Evolutionary conservation across 2,113 vertebrate species (phyloP).

Genomic region (Colossoma macropomum): DNA sequence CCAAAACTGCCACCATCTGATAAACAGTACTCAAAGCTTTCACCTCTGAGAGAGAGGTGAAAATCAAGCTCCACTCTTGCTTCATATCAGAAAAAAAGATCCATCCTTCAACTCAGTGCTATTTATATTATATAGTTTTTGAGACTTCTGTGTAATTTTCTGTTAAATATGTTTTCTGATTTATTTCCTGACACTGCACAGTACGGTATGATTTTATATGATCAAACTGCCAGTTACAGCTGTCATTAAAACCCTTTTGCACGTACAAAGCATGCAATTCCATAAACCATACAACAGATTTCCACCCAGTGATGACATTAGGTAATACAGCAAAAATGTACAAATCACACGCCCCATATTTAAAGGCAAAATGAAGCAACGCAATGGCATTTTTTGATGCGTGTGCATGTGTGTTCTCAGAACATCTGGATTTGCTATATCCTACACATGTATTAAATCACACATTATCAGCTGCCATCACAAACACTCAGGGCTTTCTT

Average conservation of each 20-base stretch:
- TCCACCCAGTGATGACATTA: background rate
- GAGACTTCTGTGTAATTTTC: too few species aligned
- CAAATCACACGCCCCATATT: background rate
- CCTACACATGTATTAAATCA: slow-evolving; percentile 1
- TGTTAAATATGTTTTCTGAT: too few species aligned
- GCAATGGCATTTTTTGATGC: background rate
- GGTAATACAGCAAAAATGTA: background rate
- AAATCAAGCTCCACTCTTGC: too few species aligned
- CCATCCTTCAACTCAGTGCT: too few species aligned
- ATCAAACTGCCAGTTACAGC: background rate
- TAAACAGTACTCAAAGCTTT: too few species aligned
- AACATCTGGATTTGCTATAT: slow-evolving; percentile 30
- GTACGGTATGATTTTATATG: background rate
- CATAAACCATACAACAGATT: background rate
- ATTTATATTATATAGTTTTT: too few species aligned
- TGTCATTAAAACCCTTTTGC: background rate
- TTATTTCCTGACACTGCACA: too few species aligned
- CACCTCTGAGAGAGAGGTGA: too few species aligned
- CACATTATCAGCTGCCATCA: background rate
- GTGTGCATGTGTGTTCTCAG: background rate
- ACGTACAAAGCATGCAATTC: background rate
- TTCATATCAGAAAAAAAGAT: too few species aligned
- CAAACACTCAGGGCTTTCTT: background rate
- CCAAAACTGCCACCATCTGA: too few species aligned
- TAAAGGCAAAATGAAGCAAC: background rate